Evolutionary conservation across 2,888 invertebrate species (phyloP), one percentile per base, ranked within the genome.

Genomic region (Amiota communis): DNA sequence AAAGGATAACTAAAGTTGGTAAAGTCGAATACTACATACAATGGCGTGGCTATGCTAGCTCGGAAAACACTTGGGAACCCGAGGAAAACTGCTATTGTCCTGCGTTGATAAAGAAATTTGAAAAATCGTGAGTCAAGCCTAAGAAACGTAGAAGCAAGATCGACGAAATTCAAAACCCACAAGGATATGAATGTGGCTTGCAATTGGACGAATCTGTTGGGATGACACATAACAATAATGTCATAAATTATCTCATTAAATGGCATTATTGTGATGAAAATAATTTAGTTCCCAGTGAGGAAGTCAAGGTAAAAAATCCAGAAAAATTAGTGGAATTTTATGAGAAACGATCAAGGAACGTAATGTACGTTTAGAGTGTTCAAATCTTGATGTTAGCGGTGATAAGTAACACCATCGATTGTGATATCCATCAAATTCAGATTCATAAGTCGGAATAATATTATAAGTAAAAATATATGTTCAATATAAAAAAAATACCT

Each of bases 11-110:
- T 92, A 11, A 93, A 75, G 93, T 93, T 81, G 95, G 94, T 0
- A 94, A 91, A 88, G 93, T 94, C 1, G 94, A 94, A 85, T 95
- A 94, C 82, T 93, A 91, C 74, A 89, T 94, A 13, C 95, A 94
- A 88, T 95, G 95, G 95, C 94, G 94, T 83, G 95, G 95, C 2
- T 96, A 96, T 86, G 93, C 93, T 15, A 94, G 92, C 86, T 94
- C 94, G 9, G 97, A 98, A 80, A 98, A 98, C 84, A 98, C 98
- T 0, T 98, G 98, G 98, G 98, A 98, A 85, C 98, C 98, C 0
- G 96, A 96, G 86, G 96, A 96, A 81, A 97, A 97, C 85, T 91
- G 98, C 6, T 97, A 97, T 81, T 98, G 97, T 88, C 97, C 97
- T 0, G 95, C 95, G 77, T 90, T 97, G 23, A 96, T 97, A 79